Evolutionary conservation across 2,113 vertebrate species (phyloP).

Genomic region (Dromiciops gliroides): DNA sequence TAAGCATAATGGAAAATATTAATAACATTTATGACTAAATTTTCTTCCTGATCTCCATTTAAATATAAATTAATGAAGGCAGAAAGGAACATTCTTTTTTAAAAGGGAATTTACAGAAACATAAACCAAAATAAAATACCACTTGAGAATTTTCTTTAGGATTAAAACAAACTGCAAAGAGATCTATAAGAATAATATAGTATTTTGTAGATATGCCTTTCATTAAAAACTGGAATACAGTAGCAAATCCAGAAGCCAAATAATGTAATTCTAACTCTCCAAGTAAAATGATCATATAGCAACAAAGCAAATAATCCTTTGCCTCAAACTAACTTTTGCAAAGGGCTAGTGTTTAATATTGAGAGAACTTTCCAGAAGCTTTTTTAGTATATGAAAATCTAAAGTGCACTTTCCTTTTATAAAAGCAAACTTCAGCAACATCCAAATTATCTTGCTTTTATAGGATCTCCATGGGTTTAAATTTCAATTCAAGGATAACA

Average conservation of each 20-base stretch:
- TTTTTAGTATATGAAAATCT: slow-evolving; percentile 33
- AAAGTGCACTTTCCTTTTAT: slow-evolving; percentile 30
- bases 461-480: background rate
- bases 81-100: slow-evolving; percentile 11
- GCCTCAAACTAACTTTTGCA: background rate
- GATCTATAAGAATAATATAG: slow-evolving; percentile 1
- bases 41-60: slow-evolving; percentile 32
- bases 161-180: slow-evolving; percentile 25
- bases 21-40: slow-evolving; percentile 13
- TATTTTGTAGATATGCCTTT: slow-evolving; percentile 26
- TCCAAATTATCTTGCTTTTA: background rate
- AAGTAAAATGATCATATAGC: background rate
- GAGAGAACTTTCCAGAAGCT: slow-evolving; percentile 1
- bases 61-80: slow-evolving; percentile 6
- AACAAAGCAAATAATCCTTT: slow-evolving; percentile 20
- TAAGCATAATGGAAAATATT: slow-evolving; percentile 15
- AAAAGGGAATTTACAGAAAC: slow-evolving; percentile 23
- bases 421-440: slow-evolving; percentile 8
- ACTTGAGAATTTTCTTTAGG: slow-evolving; percentile 12
- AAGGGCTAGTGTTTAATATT: background rate
- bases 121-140: slow-evolving; percentile 24
- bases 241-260: slow-evolving; percentile 27
- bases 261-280: background rate
- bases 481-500: slow-evolving; percentile 31
- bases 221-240: slow-evolving; percentile 4